Evolutionary conservation across 2,888 invertebrate species (phyloP), one percentile per base, ranked within the genome.

Genomic region (Acheta domesticus): DNA sequence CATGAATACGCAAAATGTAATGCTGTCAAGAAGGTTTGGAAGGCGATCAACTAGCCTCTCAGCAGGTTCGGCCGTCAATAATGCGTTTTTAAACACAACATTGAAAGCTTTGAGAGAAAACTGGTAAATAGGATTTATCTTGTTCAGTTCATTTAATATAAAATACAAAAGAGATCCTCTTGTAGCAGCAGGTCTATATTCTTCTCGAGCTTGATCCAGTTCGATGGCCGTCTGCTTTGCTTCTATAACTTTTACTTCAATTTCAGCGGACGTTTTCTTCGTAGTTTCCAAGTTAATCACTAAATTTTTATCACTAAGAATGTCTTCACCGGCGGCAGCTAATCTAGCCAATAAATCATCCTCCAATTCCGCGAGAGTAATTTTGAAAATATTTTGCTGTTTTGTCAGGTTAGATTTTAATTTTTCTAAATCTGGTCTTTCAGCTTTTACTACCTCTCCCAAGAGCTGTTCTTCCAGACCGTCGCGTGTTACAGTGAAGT

Each of bases 91-190:
- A 87, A 97, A 97, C 4, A 97, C 97, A 0, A 94, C 93, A 83
- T 93, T 95, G 88, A 97, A 97, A 0, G 97, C 96, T 87, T 97
- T 97, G 80, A 98, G 87, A 0, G 97, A 97, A 88, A 98, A 98
- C 86, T 97, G 97, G 87, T 98, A 98, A 86, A 98, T 95, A 76
- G 95, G 95, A 87, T 97, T 96, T 84, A 98, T 96, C 87, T 95
- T 95, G 87, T 93, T 91, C 78, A 98, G 87, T 84, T 98, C 97
- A 85, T 96, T 97, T 81, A 98, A 88, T 82, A 97, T 95, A 86
- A 98, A 98, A 87, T 98, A 98, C 1, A 98, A 89, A 0, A 98
- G 89, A 0, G 97, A 96, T 0, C 96, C 96, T 81, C 97, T 88
- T 0, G 92, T 90, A 0, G 97, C 96, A 1, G 96, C 96, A 12